These are phyloP conservation scores for Amphilophus citrinellus DNA, from an alignment of 2,113 vertebrate genomes.

Conservation along the genomic window DNA sequence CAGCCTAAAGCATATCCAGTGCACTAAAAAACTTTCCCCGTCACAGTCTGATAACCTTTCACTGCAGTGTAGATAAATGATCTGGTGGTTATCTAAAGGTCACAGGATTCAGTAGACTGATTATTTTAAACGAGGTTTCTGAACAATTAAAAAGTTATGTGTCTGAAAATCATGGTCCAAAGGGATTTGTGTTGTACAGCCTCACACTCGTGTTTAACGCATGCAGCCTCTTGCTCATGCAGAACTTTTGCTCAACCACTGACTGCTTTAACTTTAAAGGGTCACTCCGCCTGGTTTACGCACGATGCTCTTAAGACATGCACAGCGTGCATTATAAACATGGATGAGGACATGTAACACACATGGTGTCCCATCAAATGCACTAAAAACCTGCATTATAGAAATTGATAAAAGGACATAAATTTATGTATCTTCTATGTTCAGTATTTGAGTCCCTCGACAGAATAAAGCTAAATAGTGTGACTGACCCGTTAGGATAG, in stretches of 20 bases:
- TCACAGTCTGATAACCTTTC: neutral
- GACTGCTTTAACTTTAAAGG: neutral
- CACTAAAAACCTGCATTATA: neutral
- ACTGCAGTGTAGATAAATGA: neutral
- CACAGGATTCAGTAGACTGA: neutral
- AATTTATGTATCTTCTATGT: neutral
- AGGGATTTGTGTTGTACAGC: neutral
- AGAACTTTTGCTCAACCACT: neutral
- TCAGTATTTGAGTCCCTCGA: neutral
- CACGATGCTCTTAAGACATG: neutral
- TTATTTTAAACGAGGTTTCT: neutral
- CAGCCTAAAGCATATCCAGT: neutral
- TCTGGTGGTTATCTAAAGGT: neutral
- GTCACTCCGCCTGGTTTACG: accelerated
- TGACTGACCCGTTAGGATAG: neutral
- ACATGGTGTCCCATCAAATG: neutral
- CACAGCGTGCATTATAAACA: too few relatives aligned
- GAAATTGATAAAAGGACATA: neutral
- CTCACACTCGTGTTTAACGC: neutral
- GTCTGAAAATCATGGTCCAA: neutral
- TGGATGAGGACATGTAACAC: neutral
- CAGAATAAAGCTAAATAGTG: neutral
- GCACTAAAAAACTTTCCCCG: neutral
- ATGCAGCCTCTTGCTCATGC: neutral
- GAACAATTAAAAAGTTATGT: neutral